Evolutionary conservation across 2,797 vertebrate species (phyloP).

Genomic region (Echiichthys vipera): DNA sequence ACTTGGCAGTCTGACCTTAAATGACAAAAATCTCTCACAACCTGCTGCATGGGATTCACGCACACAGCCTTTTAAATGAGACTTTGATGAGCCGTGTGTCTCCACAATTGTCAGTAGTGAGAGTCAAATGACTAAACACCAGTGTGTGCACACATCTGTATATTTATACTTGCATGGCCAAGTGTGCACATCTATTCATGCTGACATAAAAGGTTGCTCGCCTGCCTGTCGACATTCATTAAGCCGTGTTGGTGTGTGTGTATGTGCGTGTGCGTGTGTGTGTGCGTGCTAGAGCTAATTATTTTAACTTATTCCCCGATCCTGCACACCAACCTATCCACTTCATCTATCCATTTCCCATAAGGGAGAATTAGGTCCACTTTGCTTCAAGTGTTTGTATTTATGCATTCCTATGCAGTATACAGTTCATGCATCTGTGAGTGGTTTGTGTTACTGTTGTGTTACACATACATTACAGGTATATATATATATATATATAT

Average conservation of each 20-base stretch:
- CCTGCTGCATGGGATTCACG: conserved; percentile 13
- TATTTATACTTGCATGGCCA: conserved; percentile 2
- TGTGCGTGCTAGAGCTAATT: conserved; percentile 13
- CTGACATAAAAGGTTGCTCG: conserved; percentile 25
- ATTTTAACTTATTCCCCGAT: conserved; percentile 27
- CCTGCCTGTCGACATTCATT: conserved; percentile 30
- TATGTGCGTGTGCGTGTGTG: conserved; percentile 14
- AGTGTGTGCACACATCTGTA: background rate
- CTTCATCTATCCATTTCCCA: conserved; percentile 23
- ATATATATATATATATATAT: background rate
- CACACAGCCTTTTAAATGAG: conserved; percentile 33
- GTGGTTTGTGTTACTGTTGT: background rate
- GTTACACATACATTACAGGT: too few relatives aligned
- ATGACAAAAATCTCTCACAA: conserved; percentile 16
- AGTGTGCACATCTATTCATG: conserved; percentile 15
- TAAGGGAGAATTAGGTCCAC: conserved; percentile 39
- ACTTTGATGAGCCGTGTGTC: conserved; percentile 26
- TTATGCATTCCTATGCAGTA: background rate
- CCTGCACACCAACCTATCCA: conserved; percentile 10
- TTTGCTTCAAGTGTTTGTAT: conserved; percentile 12
- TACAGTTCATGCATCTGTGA: background rate
- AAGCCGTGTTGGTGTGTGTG: conserved; percentile 3
- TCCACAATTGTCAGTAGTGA: conserved; percentile 26
- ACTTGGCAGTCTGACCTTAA: conserved; percentile 8
- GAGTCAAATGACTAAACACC: conserved; percentile 9